phyloP scores from a whole-genome alignment of 1,140 invertebrate genomes.

The Trinorchestia longiramus region DNA sequence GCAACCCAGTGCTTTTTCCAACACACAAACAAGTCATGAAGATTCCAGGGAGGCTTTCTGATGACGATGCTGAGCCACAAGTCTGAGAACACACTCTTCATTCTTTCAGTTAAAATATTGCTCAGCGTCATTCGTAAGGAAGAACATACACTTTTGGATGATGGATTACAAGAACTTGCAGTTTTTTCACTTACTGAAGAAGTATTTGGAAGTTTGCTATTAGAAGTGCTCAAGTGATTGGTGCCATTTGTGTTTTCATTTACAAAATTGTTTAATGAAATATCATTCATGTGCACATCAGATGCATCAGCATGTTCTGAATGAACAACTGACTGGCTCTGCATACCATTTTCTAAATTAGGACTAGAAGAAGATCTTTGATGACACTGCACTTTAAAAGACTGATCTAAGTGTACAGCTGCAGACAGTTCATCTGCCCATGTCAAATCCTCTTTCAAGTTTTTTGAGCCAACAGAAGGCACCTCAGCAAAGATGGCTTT shows the following conservation, averaged over 20 bases:
- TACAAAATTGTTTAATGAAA: not conserved
- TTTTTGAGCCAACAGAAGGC: not conserved
- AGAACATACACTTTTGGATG: conserved; percentile 4
- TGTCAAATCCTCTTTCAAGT: conserved; percentile 47
- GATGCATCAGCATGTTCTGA: not conserved
- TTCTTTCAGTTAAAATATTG: conserved; percentile 56
- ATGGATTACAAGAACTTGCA: not conserved
- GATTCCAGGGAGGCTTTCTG: conserved; percentile 61
- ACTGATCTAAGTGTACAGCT: not conserved
- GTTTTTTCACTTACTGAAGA: not conserved
- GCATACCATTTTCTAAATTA: not conserved
- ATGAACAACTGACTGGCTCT: not conserved
- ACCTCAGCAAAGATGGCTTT: conserved; percentile 60
- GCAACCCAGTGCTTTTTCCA: conserved; percentile 65
- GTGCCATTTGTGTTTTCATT: not conserved
- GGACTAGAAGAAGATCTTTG: not conserved
- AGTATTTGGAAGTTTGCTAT: not conserved
- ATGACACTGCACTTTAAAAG: not conserved
- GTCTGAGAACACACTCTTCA: conserved; percentile 60
- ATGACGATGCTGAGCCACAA: conserved; percentile 58
- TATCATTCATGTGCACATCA: not conserved
- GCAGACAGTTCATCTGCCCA: not conserved
- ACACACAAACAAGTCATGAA: conserved; percentile 58
- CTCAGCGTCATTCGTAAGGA: conserved; percentile 57
- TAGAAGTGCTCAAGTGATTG: not conserved